phyloP scores from a whole-genome alignment of 53 echinoderm and acorn worm genomes.

The Patiria pectinifera region DNA sequence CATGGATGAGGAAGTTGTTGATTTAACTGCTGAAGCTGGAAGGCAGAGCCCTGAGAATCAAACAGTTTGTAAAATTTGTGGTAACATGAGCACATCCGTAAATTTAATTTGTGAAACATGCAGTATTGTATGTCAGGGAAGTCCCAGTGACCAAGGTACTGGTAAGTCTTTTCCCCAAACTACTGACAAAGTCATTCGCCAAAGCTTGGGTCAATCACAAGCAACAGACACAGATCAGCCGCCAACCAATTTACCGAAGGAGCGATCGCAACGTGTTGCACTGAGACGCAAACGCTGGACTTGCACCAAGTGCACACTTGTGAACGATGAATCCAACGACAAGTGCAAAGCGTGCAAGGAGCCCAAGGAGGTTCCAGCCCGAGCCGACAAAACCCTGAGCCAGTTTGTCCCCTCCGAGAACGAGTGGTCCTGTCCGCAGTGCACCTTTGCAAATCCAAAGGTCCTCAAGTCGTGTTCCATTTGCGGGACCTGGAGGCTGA shows the following conservation, averaged over 20 bases:
- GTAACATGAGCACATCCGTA: neutral
- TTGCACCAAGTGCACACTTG: slow-evolving; percentile 78
- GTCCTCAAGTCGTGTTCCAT: slow-evolving; percentile 67
- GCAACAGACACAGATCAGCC: neutral
- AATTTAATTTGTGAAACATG: slow-evolving; percentile 32
- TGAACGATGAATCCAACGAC: slow-evolving; percentile 68
- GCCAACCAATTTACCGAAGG: slow-evolving; percentile 21
- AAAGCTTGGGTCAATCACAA: neutral
- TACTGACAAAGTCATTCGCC: neutral
- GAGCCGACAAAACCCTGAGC: slow-evolving; percentile 40
- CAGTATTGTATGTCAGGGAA: neutral
- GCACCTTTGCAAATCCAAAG: slow-evolving; percentile 85
- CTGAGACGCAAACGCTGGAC: slow-evolving; percentile 82
- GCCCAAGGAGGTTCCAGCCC: slow-evolving; percentile 13
- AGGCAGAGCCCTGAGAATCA: neutral
- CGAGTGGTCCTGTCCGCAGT: slow-evolving; percentile 88
- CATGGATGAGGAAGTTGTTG: slow-evolving; percentile 11
- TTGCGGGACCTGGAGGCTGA: slow-evolving; percentile 57
- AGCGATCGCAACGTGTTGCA: slow-evolving; percentile 51
- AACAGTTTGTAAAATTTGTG: slow-evolving; percentile 17
- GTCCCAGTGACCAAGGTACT: neutral
- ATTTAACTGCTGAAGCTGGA: neutral
- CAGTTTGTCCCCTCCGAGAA: slow-evolving; percentile 74
- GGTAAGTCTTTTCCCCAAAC: slow-evolving; percentile 1
- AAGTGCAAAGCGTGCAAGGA: slow-evolving; percentile 65